Evolutionary conservation across 37 sponge, comb jelly and placozoan species (phyloP), one percentile per base, ranked within the genome.

Genomic region (Oopsacas minuta): DNA sequence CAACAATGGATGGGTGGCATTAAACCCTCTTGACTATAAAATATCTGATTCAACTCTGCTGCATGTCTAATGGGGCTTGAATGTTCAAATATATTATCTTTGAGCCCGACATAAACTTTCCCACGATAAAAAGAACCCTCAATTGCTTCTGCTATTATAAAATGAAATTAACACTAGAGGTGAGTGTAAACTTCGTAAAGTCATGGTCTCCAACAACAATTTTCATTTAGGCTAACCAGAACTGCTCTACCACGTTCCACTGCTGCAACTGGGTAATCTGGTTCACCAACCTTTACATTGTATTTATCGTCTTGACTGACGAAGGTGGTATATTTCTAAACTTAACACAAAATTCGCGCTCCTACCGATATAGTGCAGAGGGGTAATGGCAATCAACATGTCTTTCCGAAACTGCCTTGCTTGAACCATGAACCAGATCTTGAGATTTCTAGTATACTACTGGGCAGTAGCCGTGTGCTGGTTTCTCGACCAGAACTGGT

Each of bases 161-260:
- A 5, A 46, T 0, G 0, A 88, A 36, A 52, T 53, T 37, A 32
- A 90, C 91, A n/a, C 86, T 86, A 36, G 88, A 86, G 0, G 84
- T 88, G 17, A 87, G 15, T 17, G 52, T 52, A 37, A 90, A 85
- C 52, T 87, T 87, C 0, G 87, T 90, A 37, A 87, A 90, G 37
- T 85, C 88, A 61, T 90, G 88, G 37, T 90, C 86, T 22, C 52
- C 91, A 38, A 91, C 91, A n/a, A 81, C 81, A 37, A 91, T 84
- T 38, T 37, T 85, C 83, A 85, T 85, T 46, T 37, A 0, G 10
- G 35, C 52, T 1, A 1, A 91, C 87, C n/a, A 90, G 39, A 5
- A 88, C 86, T 0, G 38, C 34, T 53, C 81, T 81, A 1, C 87
- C 89, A 37, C 89, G 46, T 34, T 91, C 89, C 53, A 81, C 87